Base-by-base conservation (phyloP, 2,888 invertebrate species). In the Pheosia tremula region DNA sequence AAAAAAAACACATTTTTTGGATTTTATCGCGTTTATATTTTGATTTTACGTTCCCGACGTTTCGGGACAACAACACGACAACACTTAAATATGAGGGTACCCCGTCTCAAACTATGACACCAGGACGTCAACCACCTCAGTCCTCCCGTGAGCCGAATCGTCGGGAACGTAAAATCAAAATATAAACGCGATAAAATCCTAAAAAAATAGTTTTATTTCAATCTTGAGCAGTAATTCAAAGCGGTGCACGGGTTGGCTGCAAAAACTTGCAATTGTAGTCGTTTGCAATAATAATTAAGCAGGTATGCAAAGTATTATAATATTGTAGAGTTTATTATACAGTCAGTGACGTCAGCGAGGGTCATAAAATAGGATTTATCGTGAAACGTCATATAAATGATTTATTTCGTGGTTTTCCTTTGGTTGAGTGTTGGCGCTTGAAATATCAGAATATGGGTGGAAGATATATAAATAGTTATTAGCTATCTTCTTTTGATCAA, bases 341-440 rank as follows among this genome's bases (percentile, higher is more conserved):
- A 50, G 49, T 82, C 24, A 36, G 49, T 82, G 82, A 82, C 78
- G 78, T 80, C 77, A 83, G 54, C 24, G 39, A 36, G 57, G 13
- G 67, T 68, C 74, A 65, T 84, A 79, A 82, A 81, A 69, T 65
- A 64, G 62, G 73, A 80, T 82, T 79, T 82, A 81, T 74, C 67
- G 58, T 70, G 72, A 75, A 73, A 67, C 67, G 68, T 59, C 57
- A 62, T 64, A 66, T 37, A 71, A 72, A 76, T 82, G 75, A 80
- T 75, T 79, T 79, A 79, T 79, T 72, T 67, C 69, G 79, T 62
- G 80, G 83, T 83, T 85, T 84, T 83, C 80, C 85, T 82, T 64
- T n/a, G 56, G 24, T 4, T 8, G 39, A 36, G 13, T 13, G 24
- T 24, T 60, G 49, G 56, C 43, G 38, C 56, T 59, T 47, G 58